phyloP scores from a whole-genome alignment of 2,797 vertebrate species.

The Potorous gilbertii region DNA sequence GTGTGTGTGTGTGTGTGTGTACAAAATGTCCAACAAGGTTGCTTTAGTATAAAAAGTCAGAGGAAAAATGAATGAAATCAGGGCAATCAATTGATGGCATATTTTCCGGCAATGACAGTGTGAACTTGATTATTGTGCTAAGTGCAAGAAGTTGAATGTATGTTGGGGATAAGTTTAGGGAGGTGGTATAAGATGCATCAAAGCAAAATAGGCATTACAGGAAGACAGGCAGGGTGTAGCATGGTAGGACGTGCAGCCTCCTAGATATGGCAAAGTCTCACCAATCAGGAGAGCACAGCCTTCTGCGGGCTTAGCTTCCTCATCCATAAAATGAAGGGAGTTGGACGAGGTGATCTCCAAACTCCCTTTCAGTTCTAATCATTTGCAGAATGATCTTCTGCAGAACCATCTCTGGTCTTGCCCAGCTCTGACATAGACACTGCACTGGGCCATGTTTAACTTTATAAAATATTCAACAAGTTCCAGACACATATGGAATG shows the following conservation, averaged over 20 bases:
- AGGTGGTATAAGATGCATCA: neutral
- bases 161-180: neutral
- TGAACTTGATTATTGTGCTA: neutral
- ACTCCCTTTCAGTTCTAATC: neutral
- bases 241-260: neutral
- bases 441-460: neutral
- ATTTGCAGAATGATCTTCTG: neutral
- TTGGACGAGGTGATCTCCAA: neutral
- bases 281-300: neutral
- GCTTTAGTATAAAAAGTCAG: neutral
- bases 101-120: neutral
- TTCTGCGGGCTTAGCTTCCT: neutral
- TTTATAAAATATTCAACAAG: neutral
- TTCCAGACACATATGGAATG: slow-evolving; percentile 57
- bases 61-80: neutral
- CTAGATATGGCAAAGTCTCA: neutral
- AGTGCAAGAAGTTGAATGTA: neutral
- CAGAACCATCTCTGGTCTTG: neutral
- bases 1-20: neutral
- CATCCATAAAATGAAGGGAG: neutral
- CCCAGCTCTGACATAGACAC: neutral
- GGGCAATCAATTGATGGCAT: neutral
- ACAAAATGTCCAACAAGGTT: neutral
- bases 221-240: neutral
- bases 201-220: neutral